Evolutionary conservation across 2,113 vertebrate genomes (phyloP), one percentile per base, ranked within the genome.

Genomic region (Caranx melampygus): DNA sequence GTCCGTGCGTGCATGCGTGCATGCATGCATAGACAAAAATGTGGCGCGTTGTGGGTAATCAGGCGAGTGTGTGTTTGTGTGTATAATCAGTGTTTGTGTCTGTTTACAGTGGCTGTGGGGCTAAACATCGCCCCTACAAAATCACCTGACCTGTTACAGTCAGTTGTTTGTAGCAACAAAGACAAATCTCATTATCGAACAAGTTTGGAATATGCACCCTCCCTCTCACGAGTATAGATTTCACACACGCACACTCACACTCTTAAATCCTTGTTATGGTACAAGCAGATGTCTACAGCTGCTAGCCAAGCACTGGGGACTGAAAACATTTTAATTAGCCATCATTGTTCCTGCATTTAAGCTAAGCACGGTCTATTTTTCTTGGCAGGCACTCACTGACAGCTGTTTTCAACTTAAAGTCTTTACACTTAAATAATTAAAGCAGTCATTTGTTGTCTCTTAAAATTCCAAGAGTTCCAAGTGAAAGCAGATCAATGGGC

Each of bases 271-370:
- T 81, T 76, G 42, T 81, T 81, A 67, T 71, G 64, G 78, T 61
- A 72, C 68, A 68, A 81, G 66, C 75, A 86, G 78, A 78, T 85
- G 76, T 74, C 81, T 69, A 63, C 83, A 82, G 84, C 81, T 86
- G 65, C 77, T 86, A 62, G 65, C 68, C 34, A 72, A 84, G 76
- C 87, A 75, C 84, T 66, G 47, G 73, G 75, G 79, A 88, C 78
- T 68, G 44, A 60, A 84, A 72, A 87, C 16, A 34, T 83, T 91
- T 91, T 82, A 90, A 91, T 91, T 85, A 86, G 67, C 75, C 52
- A 58, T 76, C 74, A 87, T 86, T 88, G 81, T 84, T 67, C 81
- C 62, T 70, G n/a, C 65, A 51, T 88, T 84, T 78, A 73, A 82
- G 60, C 37, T 79, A 58, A 84, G 73, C 42, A 82, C 52, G 75